These are phyloP conservation scores for Trichopoda pennipes DNA, from an alignment of 2,888 invertebrate species.

Conservation along the genomic window DNA sequence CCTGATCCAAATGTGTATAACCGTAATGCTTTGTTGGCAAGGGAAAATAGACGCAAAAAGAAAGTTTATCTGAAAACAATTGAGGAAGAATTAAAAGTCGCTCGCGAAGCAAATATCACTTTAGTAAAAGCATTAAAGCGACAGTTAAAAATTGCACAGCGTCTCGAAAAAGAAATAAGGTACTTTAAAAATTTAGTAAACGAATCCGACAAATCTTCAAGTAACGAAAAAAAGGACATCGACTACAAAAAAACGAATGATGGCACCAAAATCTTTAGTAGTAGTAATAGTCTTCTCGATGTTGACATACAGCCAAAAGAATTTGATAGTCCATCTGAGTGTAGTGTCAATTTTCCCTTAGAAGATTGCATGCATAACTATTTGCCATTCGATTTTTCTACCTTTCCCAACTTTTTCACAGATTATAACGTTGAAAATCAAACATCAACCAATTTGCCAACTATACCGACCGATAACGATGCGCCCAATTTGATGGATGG, in stretches of 20 bases:
- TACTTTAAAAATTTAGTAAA: conserved; percentile 83
- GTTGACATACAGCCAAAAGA: conserved; percentile 59
- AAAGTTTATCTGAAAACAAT: conserved; percentile 83
- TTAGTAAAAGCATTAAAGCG: conserved; percentile 81
- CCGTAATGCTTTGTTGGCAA: conserved; percentile 84
- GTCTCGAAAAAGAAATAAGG: conserved; percentile 82
- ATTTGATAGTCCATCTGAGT: conserved; percentile 69
- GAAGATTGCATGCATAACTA: conserved; percentile 29
- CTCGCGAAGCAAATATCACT: conserved; percentile 81
- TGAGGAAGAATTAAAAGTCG: conserved; percentile 81
- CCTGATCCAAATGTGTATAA: conserved; percentile 80
- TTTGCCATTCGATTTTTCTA: conserved; percentile 67
- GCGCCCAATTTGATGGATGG: conserved; percentile 62
- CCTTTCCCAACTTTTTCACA: conserved; percentile 75
- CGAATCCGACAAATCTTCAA: too few relatives aligned
- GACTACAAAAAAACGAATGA: conserved; percentile 65
- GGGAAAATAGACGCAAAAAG: conserved; percentile 84
- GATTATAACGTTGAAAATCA: conserved; percentile 63
- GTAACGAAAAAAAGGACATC: not conserved
- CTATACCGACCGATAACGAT: not conserved
- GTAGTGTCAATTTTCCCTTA: conserved; percentile 64
- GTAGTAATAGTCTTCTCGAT: conserved; percentile 67
- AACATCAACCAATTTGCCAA: not conserved
- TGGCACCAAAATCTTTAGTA: conserved; percentile 60
- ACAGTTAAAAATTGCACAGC: conserved; percentile 81